Conservation (phyloP, 2,797 vertebrate species). For the Spatula clypeata region DNA sequence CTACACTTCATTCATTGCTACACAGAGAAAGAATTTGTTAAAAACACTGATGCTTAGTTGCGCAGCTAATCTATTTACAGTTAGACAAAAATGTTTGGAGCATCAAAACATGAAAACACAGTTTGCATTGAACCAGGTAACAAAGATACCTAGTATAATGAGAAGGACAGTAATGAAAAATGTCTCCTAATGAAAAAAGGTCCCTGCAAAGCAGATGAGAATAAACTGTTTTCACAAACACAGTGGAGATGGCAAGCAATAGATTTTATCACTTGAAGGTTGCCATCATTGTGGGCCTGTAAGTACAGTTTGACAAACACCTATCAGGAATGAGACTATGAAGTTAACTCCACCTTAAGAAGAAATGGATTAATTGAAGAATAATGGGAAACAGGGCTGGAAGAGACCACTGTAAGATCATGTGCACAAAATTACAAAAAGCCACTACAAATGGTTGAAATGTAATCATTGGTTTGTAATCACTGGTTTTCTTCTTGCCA, state of each 20-base stretch:
- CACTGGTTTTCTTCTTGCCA: background rate
- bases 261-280: background rate
- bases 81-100: background rate
- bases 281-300: background rate
- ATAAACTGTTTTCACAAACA: background rate
- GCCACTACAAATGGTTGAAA: background rate
- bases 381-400: background rate
- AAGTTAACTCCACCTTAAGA: background rate
- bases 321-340: background rate
- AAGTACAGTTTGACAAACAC: background rate
- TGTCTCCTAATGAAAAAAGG: background rate
- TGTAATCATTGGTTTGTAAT: background rate
- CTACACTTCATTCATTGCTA: background rate
- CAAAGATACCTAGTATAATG: background rate
- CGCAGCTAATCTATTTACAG: background rate
- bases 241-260: background rate
- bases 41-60: background rate
- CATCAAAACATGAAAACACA: background rate
- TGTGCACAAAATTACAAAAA: background rate
- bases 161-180: background rate
- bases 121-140: background rate
- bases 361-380: background rate
- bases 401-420: background rate
- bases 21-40: background rate
- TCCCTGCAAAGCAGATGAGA: background rate